phyloP scores from a whole-genome alignment of 2,888 invertebrate genomes.

The Octonoba sinensis region DNA sequence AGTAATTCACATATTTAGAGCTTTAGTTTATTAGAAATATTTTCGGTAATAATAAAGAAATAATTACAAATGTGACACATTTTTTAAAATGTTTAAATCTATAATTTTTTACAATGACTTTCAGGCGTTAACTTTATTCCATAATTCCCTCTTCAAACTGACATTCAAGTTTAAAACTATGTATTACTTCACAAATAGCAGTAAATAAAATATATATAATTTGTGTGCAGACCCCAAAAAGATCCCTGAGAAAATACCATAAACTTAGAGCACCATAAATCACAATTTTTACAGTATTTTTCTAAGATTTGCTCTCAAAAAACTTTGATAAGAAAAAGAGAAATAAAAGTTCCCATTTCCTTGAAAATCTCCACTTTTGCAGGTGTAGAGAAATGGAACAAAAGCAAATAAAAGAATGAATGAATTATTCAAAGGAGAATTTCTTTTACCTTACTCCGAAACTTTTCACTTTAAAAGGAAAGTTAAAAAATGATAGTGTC shows the following conservation, averaged over 20 bases:
- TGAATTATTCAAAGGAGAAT: conserved; percentile 17
- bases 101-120: no score
- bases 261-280: conserved; percentile 7
- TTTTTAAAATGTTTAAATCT: no score
- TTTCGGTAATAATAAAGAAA: no score
- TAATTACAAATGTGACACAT: no score
- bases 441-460: conserved; percentile 8
- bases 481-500: no score
- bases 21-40: no score
- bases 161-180: neutral
- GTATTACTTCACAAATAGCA: neutral
- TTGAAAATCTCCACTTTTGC: conserved; percentile 15
- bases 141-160: neutral
- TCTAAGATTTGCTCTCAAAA: neutral
- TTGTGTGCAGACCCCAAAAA: conserved; percentile 3
- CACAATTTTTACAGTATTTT: conserved; percentile 36
- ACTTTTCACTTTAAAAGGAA: conserved; percentile 1
- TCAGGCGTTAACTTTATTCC: no score
- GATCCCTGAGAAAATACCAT: conserved; percentile 9
- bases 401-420: conserved; percentile 6
- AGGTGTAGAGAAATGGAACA: conserved; percentile 12
- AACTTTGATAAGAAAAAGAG: conserved; percentile 13
- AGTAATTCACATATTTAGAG: no score
- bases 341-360: conserved; percentile 24
- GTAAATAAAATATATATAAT: neutral